Evolutionary conservation across 2,797 vertebrate species (phyloP), one percentile per base, ranked within the genome.

Genomic region (Sus cebifrons): DNA sequence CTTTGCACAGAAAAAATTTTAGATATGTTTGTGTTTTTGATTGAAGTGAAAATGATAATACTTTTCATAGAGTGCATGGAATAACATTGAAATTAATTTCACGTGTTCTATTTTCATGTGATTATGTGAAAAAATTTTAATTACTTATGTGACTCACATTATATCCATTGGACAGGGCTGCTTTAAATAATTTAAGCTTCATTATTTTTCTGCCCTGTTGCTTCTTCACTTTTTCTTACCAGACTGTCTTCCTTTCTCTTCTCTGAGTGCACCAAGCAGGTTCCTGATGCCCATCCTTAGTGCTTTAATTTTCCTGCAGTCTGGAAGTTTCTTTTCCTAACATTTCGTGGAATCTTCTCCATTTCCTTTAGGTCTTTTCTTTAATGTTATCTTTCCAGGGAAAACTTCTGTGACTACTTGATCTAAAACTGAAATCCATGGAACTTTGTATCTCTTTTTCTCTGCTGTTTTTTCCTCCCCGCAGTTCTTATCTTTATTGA

Each of bases 381-480:
- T 16, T 49, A 79, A 58, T 49, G 13, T 52, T 78, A 44, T 87
- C 25, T 78, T 83, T 83, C 87, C 52, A 68, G 7, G 62, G 71
- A 93, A 86, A 49, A 10, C 4, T 11, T 89, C 56, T 54, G 14
- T 77, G 81, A 67, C 44, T 65, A 29, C 23, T 92, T 92, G 29
- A 68, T 49, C 71, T 92, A 90, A 90, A 90, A 79, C 83, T 68
- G 29, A 90, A 92, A 67, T 44, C n/a, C 23, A 13, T 40, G 32
- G 36, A 89, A 93, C 15, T 68, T 74, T 74, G 5, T 75, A n/a
- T 70, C 49, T 60, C 7, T 58, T 12, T 44, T 44, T 86, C 68
- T 52, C 3, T 77, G 27, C 52, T 62, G 70, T 54, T 70, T 60
- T 44, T 49, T 40, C 15, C 23, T 3, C 4, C 44, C 10, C 17